These are phyloP conservation scores for Labeo rohita DNA, from an alignment of 2,113 vertebrate species.

Conservation along the genomic window DNA sequence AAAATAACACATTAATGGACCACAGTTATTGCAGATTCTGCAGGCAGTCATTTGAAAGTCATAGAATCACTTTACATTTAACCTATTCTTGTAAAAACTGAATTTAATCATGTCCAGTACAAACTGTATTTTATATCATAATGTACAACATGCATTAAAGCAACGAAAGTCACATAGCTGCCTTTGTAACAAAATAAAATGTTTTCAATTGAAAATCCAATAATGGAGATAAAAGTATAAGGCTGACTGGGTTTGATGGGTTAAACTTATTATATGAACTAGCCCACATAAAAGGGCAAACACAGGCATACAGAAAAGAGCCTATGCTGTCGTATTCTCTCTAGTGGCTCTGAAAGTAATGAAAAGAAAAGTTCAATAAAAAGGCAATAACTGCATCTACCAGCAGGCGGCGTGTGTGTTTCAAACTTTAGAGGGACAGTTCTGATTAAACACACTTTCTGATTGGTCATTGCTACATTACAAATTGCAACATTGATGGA, in stretches of 20 bases:
- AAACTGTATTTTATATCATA: constrained; percentile 12
- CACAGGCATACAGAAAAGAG: neutral
- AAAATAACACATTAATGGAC: constrained; percentile 8
- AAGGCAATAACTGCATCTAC: neutral
- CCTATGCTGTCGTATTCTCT: neutral
- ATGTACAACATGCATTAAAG: constrained; percentile 9
- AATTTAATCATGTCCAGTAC: neutral
- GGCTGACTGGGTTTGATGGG: neutral
- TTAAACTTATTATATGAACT: neutral
- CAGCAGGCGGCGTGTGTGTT: neutral
- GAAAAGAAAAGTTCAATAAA: neutral
- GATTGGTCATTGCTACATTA: neutral
- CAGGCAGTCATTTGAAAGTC: neutral
- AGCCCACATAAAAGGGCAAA: neutral
- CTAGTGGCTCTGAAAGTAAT: neutral
- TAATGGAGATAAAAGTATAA: neutral
- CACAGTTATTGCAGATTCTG: constrained; percentile 14
- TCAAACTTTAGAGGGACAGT: neutral
- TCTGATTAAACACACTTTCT: neutral
- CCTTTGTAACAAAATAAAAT: neutral
- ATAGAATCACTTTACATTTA: neutral
- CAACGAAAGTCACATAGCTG: constrained; percentile 21
- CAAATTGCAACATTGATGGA: neutral
- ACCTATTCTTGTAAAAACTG: constrained; percentile 12
- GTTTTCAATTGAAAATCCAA: neutral